Evolutionary conservation across 2,797 vertebrate species (phyloP).

Genomic region (Mormyrus proboscirostris): DNA sequence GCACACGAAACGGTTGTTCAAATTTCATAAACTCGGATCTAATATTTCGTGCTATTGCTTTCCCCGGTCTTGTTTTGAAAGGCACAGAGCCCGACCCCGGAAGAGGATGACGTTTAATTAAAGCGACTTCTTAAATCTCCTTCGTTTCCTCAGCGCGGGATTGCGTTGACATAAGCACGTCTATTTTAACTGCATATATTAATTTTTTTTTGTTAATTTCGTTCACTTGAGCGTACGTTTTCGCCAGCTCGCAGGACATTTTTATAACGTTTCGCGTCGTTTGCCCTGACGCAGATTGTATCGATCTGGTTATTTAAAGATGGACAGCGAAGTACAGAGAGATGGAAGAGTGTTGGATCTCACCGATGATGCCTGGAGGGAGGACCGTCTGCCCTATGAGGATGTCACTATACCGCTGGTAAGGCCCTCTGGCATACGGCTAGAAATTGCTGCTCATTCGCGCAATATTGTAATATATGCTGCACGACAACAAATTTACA

Average conservation of each 20-base stretch:
- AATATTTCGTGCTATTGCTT: background rate
- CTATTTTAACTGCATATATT: background rate
- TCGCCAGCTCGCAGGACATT: background rate
- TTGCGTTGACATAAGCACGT: background rate
- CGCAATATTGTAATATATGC: background rate
- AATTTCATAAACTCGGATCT: background rate
- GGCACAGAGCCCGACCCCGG: background rate
- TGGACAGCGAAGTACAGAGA: slow-evolving; percentile 92
- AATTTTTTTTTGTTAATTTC: background rate
- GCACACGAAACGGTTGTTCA: background rate
- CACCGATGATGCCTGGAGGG: slow-evolving; percentile 94
- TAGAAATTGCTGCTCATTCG: background rate
- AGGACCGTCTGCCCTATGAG: slow-evolving; percentile 89
- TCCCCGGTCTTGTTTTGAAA: slow-evolving; percentile 19
- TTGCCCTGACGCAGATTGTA: background rate
- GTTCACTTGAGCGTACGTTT: background rate
- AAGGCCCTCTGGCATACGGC: slow-evolving; percentile 25
- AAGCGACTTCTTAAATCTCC: background rate
- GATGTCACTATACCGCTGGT: slow-evolving; percentile 95
- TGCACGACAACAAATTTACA: background rate
- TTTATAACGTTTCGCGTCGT: background rate
- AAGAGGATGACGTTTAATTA: slow-evolving; percentile 11
- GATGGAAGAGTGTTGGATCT: slow-evolving; percentile 92
- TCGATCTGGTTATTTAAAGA: slow-evolving; percentile 25
- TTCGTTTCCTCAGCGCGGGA: background rate